These are phyloP conservation scores for Nasonia giraulti DNA, from an alignment of 1,140 invertebrate genomes.

Conservation along the genomic window DNA sequence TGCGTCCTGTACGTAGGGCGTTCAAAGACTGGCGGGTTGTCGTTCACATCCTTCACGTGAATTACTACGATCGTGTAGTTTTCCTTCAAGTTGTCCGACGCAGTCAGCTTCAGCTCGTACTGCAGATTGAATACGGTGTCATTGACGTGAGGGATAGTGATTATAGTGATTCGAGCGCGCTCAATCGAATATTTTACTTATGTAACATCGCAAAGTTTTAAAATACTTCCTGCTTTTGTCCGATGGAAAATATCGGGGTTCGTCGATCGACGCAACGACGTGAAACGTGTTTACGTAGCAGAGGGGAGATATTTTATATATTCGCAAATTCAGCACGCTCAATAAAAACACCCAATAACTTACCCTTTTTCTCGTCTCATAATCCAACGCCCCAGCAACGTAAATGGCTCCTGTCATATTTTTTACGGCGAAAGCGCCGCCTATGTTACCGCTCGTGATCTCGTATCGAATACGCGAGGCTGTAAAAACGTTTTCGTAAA, in stretches of 20 bases:
- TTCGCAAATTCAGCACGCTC: background rate
- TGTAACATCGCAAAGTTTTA: no score
- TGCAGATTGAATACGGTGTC: slow-evolving; percentile 68
- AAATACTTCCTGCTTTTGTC: no score
- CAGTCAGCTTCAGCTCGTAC: slow-evolving; percentile 94
- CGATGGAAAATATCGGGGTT: background rate
- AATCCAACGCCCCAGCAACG: slow-evolving; percentile 94
- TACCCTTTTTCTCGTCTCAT: slow-evolving; percentile 92
- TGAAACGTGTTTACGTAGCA: background rate
- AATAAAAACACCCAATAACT: slow-evolving; percentile 48
- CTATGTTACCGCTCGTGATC: slow-evolving; percentile 98
- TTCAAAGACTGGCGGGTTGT: slow-evolving; percentile 92
- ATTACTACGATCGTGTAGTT: slow-evolving; percentile 97
- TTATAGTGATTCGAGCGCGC: no score
- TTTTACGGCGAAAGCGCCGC: slow-evolving; percentile 97
- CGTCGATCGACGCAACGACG: background rate
- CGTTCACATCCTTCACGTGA: slow-evolving; percentile 96
- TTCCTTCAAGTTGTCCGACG: slow-evolving; percentile 96
- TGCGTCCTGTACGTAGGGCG: slow-evolving; percentile 94
- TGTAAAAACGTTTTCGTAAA: slow-evolving; percentile 76
- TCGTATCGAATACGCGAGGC: slow-evolving; percentile 98
- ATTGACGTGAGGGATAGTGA: no score
- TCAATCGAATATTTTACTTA: no score
- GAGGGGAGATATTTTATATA: background rate
- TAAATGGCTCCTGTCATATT: slow-evolving; percentile 98